Evolutionary conservation across 35 echinoderm and acorn worm species (phyloP).

Genomic region (Apostichopus californicus): DNA sequence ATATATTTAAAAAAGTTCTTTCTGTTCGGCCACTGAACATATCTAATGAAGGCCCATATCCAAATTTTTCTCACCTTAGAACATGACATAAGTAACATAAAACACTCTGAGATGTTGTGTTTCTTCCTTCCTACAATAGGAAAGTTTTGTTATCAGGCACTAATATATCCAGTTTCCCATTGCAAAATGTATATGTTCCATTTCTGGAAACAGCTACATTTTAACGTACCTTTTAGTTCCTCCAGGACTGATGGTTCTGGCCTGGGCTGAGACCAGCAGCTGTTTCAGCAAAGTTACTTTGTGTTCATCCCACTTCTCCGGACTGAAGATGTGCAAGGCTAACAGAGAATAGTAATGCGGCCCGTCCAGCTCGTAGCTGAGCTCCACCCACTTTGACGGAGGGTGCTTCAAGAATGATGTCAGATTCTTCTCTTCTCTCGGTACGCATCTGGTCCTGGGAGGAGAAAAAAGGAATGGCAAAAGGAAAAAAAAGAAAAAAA

Average conservation of each 20-base stretch:
- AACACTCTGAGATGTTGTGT: no score
- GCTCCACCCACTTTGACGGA: conserved; percentile 88
- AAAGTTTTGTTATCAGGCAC: no score
- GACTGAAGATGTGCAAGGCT: conserved; percentile 63
- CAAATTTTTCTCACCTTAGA: no score
- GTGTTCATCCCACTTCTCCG: conserved; percentile 89
- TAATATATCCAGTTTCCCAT: no score
- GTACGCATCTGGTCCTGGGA: conserved; percentile 88
- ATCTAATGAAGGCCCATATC: no score
- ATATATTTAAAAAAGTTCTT: no score
- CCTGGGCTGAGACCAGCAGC: conserved; percentile 80
- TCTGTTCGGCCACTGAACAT: no score
- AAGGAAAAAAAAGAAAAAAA: not conserved
- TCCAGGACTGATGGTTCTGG: conserved; percentile 70
- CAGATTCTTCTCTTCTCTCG: conserved; percentile 93
- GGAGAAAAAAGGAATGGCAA: not conserved
- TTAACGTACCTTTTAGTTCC: conserved; percentile 70
- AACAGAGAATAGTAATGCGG: conserved; percentile 81
- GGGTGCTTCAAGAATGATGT: conserved; percentile 72
- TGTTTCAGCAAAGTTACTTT: conserved; percentile 64
- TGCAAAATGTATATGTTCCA: no score
- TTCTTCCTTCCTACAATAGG: no score
- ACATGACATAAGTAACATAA: no score
- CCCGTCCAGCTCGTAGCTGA: conserved; percentile 94
- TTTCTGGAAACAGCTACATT: no score